Conservation (phyloP, 2,797 vertebrate genomes). For the Enoplosus armatus region DNA sequence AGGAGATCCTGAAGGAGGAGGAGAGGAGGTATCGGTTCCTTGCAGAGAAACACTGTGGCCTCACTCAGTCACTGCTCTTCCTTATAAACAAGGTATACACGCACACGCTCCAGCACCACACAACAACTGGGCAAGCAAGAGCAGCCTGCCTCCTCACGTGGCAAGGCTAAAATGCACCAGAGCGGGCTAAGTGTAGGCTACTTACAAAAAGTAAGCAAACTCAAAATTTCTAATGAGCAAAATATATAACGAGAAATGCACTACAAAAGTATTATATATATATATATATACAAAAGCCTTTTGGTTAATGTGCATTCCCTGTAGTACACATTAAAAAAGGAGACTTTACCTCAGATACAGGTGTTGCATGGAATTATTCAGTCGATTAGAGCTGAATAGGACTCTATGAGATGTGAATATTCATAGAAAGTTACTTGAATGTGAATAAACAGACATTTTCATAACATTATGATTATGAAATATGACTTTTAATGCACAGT, state of each 20-base stretch:
- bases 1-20: conserved; percentile 93
- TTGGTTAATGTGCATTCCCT: background rate
- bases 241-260: background rate
- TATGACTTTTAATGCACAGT: background rate
- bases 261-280: no score
- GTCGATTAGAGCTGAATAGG: background rate
- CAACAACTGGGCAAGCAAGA: background rate
- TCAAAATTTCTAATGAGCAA: background rate
- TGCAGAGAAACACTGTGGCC: conserved; percentile 93
- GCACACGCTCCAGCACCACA: background rate
- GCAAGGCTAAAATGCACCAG: background rate
- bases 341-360: no score
- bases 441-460: background rate
- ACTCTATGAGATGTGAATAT: background rate
- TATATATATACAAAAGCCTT: no score
- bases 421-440: background rate
- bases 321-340: background rate
- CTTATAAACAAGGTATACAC: conserved; percentile 85
- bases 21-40: conserved; percentile 96
- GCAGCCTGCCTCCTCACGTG: background rate
- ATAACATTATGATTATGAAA: background rate
- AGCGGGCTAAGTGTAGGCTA: background rate
- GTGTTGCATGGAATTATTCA: background rate
- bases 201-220: background rate
- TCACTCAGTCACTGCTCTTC: conserved; percentile 85